Conservation (phyloP, 2,797 vertebrate genomes). For the Acrocephalus scirpaceus region DNA sequence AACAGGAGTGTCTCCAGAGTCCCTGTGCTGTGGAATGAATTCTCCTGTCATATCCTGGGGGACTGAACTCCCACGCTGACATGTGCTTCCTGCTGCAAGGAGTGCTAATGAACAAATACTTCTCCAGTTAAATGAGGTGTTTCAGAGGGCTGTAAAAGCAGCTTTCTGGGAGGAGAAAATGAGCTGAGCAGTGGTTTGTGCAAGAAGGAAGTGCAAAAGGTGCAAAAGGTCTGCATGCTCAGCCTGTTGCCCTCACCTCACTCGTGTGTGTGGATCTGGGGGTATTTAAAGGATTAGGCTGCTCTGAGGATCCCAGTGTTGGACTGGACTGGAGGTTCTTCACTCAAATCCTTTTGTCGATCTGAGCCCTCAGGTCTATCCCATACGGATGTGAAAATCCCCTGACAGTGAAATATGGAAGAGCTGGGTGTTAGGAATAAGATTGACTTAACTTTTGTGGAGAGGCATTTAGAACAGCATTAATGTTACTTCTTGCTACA, state of each 20-base stretch:
- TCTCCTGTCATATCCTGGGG: conserved; percentile 15
- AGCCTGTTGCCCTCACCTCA: not conserved
- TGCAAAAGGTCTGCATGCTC: not conserved
- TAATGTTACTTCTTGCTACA: not conserved
- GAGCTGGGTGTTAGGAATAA: not conserved
- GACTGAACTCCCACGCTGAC: conserved; percentile 43
- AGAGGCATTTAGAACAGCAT: not conserved
- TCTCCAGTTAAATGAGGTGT: conserved; percentile 5
- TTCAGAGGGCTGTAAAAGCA: conserved; percentile 28
- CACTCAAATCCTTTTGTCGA: not conserved
- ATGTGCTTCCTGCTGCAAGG: conserved; percentile 48
- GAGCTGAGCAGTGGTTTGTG: not conserved
- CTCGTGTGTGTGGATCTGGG: not conserved
- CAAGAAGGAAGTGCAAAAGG: not conserved
- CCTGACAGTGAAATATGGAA: not conserved
- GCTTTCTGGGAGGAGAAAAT: conserved; percentile 43
- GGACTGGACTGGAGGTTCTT: not conserved
- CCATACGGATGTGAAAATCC: not conserved
- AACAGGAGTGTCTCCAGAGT: not conserved
- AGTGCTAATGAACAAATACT: conserved; percentile 30
- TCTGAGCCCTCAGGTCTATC: not conserved
- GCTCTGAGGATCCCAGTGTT: not conserved
- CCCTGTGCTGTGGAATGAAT: not conserved
- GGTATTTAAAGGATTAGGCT: not conserved
- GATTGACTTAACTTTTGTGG: not conserved